Evolutionary conservation across 1,140 invertebrate species (phyloP).

Genomic region (Magallana gigas): DNA sequence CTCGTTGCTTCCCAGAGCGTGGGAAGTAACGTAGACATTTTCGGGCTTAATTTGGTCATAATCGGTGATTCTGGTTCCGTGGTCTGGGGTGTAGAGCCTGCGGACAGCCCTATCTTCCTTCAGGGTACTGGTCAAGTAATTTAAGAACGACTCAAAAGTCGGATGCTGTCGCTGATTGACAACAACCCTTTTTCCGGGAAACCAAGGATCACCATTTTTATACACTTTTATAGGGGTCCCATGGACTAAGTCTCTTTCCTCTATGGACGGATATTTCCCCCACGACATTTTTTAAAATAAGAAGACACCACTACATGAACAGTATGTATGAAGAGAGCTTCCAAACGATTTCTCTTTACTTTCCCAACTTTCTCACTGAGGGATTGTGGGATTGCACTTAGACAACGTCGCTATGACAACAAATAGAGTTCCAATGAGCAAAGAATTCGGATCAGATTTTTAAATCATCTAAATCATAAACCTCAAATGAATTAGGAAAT

Average conservation of each 20-base stretch:
- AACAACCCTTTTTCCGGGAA: conserved; percentile 41
- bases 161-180: conserved; percentile 36
- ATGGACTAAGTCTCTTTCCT: conserved; percentile 19
- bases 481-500: not conserved
- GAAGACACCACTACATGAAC: not conserved
- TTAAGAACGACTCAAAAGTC: conserved; percentile 43
- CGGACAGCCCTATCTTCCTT: conserved; percentile 30
- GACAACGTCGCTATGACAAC: conserved; percentile 9
- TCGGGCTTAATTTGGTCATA: conserved; percentile 36
- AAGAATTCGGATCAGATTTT: conserved; percentile 26
- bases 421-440: conserved; percentile 26
- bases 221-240: conserved; percentile 37
- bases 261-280: conserved; percentile 41
- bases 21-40: conserved; percentile 20
- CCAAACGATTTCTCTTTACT: not conserved
- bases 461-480: conserved; percentile 7
- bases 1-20: conserved; percentile 2
- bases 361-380: not conserved
- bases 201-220: conserved; percentile 45
- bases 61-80: conserved; percentile 36
- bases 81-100: conserved; percentile 33
- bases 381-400: conserved; percentile 9
- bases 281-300: conserved; percentile 24
- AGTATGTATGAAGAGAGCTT: not conserved
- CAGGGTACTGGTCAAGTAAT: conserved; percentile 35